Conservation (phyloP, 2,888 invertebrate species). For the Nephrotoma appendiculata region DNA sequence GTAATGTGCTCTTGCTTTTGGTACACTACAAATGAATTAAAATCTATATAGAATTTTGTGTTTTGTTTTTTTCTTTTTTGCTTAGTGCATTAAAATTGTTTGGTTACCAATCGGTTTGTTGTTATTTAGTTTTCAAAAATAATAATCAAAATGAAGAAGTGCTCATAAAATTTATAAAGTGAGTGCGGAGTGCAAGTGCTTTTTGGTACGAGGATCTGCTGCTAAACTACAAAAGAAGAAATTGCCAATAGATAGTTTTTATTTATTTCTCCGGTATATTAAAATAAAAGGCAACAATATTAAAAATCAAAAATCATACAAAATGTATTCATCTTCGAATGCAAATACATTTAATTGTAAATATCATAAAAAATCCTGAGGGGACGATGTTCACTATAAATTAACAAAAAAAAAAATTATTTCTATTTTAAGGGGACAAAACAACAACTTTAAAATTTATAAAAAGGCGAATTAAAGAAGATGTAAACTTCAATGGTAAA, state of each 20-base stretch:
- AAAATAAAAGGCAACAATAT: not conserved
- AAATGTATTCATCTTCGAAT: slow-evolving; percentile 1
- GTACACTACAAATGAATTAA: not conserved
- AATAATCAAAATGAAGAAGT: not conserved
- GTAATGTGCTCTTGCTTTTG: not conserved
- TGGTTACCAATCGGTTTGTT: not conserved
- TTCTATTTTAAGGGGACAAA: not conserved
- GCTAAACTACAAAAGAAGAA: not conserved
- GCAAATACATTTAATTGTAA: slow-evolving; percentile 3
- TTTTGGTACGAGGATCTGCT: not conserved
- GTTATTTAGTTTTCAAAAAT: not conserved
- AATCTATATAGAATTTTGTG: not conserved
- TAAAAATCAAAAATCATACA: not conserved
- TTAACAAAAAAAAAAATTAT: not conserved
- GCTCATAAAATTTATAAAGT: not conserved
- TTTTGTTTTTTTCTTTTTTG: not conserved
- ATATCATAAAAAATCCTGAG: not conserved
- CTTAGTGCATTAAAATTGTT: not conserved
- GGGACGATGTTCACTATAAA: not conserved
- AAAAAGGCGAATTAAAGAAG: slow-evolving; percentile 1
- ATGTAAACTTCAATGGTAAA: slow-evolving; percentile 3
- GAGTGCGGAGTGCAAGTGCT: not conserved
- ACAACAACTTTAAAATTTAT: not conserved
- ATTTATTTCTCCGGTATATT: not conserved
- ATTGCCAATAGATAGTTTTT: not conserved